Percentiles rank a stretch among this genome's conserved stretches.
Evolutionary conservation across 2,888 invertebrate species (phyloP).

Genomic region (Orthosia gracilis): DNA sequence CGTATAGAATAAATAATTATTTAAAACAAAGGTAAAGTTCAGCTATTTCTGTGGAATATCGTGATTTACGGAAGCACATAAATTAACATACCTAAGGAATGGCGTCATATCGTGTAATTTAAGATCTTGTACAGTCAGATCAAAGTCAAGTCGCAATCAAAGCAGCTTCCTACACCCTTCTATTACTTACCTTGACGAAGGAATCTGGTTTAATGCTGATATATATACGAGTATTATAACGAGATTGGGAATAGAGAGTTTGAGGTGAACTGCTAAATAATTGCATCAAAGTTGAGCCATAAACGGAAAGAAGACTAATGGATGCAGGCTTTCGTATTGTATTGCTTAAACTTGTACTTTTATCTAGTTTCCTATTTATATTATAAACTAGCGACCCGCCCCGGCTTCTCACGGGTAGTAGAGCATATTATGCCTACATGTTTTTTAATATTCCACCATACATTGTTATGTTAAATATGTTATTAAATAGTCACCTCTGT

Average conservation of each 20-base stretch:
- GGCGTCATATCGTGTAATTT: neutral
- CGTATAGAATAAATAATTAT: neutral
- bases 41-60: no score
- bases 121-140: neutral
- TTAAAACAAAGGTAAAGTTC: neutral
- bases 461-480: no score
- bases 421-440: no score
- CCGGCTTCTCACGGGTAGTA: no score
- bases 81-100: neutral
- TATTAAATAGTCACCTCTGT: no score
- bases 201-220: neutral
- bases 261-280: neutral
- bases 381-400: no score
- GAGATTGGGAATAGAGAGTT: neutral
- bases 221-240: neutral
- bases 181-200: neutral
- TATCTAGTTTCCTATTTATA: no score
- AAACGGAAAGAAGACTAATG: neutral
- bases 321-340: no score
- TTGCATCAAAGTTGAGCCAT: neutral
- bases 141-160: neutral
- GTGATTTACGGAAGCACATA: neutral
- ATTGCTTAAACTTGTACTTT: no score
- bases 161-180: neutral
- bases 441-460: no score